These are phyloP conservation scores for Polypedilum vanderplanki DNA, from an alignment of 1,140 invertebrate species.

Conservation along the genomic window DNA sequence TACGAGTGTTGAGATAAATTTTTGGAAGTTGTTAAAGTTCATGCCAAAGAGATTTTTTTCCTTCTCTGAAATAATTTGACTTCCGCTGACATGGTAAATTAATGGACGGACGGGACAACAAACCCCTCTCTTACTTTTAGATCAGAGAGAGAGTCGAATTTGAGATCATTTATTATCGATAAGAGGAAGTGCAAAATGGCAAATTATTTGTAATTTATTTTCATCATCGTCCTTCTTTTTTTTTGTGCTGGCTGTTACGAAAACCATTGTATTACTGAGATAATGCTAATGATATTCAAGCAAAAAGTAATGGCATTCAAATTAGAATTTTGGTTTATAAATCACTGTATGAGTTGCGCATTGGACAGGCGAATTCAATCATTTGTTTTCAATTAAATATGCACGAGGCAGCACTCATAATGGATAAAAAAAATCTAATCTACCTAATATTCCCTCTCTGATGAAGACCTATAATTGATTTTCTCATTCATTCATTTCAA, in stretches of 20 bases:
- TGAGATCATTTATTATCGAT: slow-evolving; percentile 24
- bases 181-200: slow-evolving; percentile 27
- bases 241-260: not conserved
- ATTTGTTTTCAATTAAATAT: slow-evolving; percentile 15
- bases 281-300: too few species aligned
- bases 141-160: not conserved
- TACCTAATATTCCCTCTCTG: not conserved
- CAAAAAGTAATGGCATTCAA: too few species aligned
- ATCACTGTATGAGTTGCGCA: too few species aligned
- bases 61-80: slow-evolving; percentile 3
- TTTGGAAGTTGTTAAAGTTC: slow-evolving; percentile 27
- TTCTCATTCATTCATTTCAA: not conserved
- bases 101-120: slow-evolving; percentile 15
- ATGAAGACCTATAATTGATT: slow-evolving; percentile 7
- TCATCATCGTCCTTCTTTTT: not conserved
- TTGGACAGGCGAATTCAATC: not conserved
- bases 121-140: not conserved
- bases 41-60: not conserved
- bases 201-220: slow-evolving; percentile 23
- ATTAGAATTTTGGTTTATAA: too few species aligned
- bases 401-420: not conserved
- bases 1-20: not conserved
- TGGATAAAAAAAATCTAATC: not conserved
- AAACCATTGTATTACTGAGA: too few species aligned
- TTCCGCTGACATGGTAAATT: slow-evolving; percentile 28